phyloP scores from a whole-genome alignment of 2,797 vertebrate species.

The Denticeps clupeoides region DNA sequence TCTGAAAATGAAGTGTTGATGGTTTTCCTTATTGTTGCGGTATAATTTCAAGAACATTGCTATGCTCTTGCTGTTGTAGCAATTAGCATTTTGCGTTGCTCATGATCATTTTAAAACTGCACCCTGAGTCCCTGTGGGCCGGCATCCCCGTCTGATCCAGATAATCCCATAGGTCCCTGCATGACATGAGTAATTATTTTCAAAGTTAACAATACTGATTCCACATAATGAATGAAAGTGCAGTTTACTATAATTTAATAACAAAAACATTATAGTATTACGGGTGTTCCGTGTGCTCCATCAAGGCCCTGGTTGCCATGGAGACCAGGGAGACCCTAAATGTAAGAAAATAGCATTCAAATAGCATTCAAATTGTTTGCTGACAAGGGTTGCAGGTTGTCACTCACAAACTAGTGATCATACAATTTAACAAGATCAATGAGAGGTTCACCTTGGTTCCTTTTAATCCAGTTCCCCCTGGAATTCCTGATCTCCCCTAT shows the following conservation, averaged over 20 bases:
- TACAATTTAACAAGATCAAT: too few species aligned
- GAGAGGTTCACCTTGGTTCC: constrained; percentile 51
- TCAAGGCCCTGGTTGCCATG: constrained; percentile 47
- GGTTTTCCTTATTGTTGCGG: neutral
- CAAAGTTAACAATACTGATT: neutral
- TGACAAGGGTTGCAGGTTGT: neutral
- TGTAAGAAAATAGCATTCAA: constrained; percentile 3
- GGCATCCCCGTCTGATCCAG: constrained; percentile 39
- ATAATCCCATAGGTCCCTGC: constrained; percentile 47
- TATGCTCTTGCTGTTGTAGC: too few species aligned
- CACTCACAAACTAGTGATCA: too few species aligned
- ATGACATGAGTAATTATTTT: constrained; percentile 4
- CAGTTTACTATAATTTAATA: too few species aligned
- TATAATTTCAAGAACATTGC: neutral
- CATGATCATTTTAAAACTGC: neutral
- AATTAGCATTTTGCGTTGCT: too few species aligned
- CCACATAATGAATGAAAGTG: too few species aligned
- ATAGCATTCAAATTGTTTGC: neutral
- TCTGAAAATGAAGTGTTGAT: neutral
- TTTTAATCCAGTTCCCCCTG: constrained; percentile 46
- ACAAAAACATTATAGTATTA: constrained; percentile 27
- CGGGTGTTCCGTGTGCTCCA: constrained; percentile 44
- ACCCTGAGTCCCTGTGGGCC: constrained; percentile 47
- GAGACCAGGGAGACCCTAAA: constrained; percentile 51
- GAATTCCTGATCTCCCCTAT: constrained; percentile 47